Evolutionary conservation across 1,140 invertebrate species (phyloP), one percentile per base, ranked within the genome.

Genomic region (Trichomalopsis sarcophagae): DNA sequence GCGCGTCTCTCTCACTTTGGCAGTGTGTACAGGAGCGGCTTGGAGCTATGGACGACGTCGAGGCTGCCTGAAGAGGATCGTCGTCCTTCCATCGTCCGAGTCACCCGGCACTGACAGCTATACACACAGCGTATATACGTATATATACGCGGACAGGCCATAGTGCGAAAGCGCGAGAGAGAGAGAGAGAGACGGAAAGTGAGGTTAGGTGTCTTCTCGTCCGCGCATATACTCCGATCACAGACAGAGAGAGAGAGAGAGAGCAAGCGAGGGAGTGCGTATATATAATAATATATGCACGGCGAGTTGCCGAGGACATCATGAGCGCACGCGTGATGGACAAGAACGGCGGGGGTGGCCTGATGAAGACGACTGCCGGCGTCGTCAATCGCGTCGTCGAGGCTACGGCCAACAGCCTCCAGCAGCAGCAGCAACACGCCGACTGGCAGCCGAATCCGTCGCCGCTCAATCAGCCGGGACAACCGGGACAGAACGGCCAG

Each of bases 401-500:
- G 33, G 81, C 81, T 17, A 86, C 85, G 40, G 81, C 85, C n/a
- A 86, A 82, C 33, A 66, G 11, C 21, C 44, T 86, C 2, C 84
- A 86, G 62, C 84, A 82, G 47, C 78, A 81, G 27, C 84, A 85
- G 47, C 84, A 77, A 9, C 73, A 68, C 30, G 27, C 62, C 11
- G 55, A 80, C 47, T 55, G 76, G 44, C 74, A 71, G 23, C 9
- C 81, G 4, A 82, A 79, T 23, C 55, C 6, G 4, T 21, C 79
- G 6, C 84, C 82, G 27, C 84, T 78, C 14, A 44, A 74, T 14
- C 84, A 85, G 33, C 84, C 69, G 2, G 36, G 69, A 5, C 77
- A 74, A 7, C 71, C 76, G 1, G 33, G 17, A 30, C 77, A 71
- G 27, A 86, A 86, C n/a, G 91, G 89, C 84, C 91, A 91, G 71